Evolutionary conservation across 1,140 invertebrate species (phyloP), one percentile per base, ranked within the genome.

Genomic region (Zophobas atratus): DNA sequence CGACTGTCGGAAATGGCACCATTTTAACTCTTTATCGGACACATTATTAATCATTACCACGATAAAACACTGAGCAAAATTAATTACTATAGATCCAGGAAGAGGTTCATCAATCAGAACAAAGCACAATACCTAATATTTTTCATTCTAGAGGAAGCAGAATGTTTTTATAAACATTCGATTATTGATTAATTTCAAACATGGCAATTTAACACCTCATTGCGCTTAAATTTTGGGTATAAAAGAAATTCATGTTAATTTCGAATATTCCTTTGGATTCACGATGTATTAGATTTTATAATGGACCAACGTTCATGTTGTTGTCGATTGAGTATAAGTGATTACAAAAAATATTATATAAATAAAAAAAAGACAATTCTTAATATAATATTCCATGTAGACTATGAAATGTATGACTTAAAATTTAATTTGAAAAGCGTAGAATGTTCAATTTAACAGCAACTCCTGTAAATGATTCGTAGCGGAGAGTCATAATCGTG

Each of bases 21-120:
- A 67, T 67, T 67, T 67, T 43, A 67, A 67, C 60, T 67, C 60
- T 67, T 67, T 67, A 67, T 67, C 60, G 60, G 38, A 43, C 60
- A 43, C 60, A 67, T 43, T 67, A 67, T 67, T 67, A 67, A 67
- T 67, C 60, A 67, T 67, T 67, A 67, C 60, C 60, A 43, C 60
- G 60, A 67, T 67, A 67, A 67, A 67, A 67, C 60, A 67, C 60
- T 43, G 39, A 6, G 20, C 39, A 8, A 67, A 43, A 67, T 67
- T 67, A 67, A 67, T 67, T 39, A 67, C 39, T 1, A 20, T 20
- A 6, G 60, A 20, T 43, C 60, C 39, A 67, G 60, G 60, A 67
- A 46, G 60, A 32, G 2, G 0, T 67, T 6, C 38, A 67, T 67
- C 60, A 67, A 67, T 67, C 60, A 67, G 60, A 34, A 20, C 6